Conservation (phyloP, 2,888 invertebrate species). For the Mylabris sibirica region DNA sequence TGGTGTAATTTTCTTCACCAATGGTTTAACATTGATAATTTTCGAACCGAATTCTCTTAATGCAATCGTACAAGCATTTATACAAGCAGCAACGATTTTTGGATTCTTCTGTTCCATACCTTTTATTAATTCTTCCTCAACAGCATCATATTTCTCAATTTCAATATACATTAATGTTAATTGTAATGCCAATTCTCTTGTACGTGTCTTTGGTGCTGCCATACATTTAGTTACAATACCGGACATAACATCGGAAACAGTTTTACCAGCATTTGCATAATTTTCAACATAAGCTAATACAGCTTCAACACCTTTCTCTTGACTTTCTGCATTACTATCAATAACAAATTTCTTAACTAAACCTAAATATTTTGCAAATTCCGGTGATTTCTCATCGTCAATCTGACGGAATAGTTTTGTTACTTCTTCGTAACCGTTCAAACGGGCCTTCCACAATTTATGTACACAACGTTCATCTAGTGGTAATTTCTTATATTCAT, state of each 20-base stretch:
- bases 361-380: constrained; percentile 90
- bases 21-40: constrained; percentile 85
- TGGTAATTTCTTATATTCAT: constrained; percentile 85
- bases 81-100: constrained; percentile 89
- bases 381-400: constrained; percentile 92
- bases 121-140: constrained; percentile 89
- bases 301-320: constrained; percentile 95
- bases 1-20: constrained; percentile 86
- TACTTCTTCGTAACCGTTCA: constrained; percentile 94
- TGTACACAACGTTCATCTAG: constrained; percentile 92
- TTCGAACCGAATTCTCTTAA: constrained; percentile 92
- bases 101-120: constrained; percentile 97
- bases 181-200: constrained; percentile 89
- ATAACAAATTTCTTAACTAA: constrained; percentile 93
- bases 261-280: constrained; percentile 85
- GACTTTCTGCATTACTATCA: constrained; percentile 94
- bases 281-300: constrained; percentile 90
- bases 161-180: constrained; percentile 93
- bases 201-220: constrained; percentile 89
- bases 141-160: constrained; percentile 92
- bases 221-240: constrained; percentile 91
- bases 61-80: constrained; percentile 76
- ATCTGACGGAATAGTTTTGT: constrained; percentile 86
- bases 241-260: constrained; percentile 80
- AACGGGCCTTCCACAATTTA: constrained; percentile 95